These are phyloP conservation scores for Choristoneura fumiferana DNA, from an alignment of 1,140 invertebrate species.

Conservation along the genomic window DNA sequence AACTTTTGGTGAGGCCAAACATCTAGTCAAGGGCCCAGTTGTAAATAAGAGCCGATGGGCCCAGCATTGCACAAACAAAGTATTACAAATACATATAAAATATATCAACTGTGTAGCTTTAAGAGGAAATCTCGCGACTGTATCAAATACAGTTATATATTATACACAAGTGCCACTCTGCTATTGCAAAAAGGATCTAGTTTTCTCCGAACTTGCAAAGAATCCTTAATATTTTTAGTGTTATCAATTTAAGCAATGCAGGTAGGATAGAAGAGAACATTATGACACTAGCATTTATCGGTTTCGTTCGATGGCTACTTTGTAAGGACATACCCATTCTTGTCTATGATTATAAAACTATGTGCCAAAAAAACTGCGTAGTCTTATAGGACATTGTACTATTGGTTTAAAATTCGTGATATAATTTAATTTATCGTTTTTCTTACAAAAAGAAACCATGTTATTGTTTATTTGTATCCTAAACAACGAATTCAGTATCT, in stretches of 20 bases:
- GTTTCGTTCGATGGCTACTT: neutral
- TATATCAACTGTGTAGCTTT: slow-evolving; percentile 71
- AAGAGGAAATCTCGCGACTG: slow-evolving; percentile 63
- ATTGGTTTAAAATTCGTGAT: too few species aligned
- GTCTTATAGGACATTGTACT: too few species aligned
- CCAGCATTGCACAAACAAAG: slow-evolving; percentile 61
- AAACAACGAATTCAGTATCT: too few species aligned
- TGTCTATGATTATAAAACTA: too few species aligned
- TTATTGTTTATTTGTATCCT: too few species aligned
- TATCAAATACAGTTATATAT: slow-evolving; percentile 66
- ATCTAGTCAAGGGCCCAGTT: slow-evolving; percentile 52
- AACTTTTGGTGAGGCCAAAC: slow-evolving; percentile 29
- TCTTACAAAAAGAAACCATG: too few species aligned
- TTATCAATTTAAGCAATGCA: neutral
- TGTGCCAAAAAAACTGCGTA: too few species aligned
- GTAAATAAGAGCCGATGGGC: slow-evolving; percentile 40
- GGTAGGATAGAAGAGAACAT: slow-evolving; percentile 15
- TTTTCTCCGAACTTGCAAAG: slow-evolving; percentile 6
- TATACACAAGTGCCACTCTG: slow-evolving; percentile 57
- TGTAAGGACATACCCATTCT: neutral
- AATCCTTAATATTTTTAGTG: slow-evolving; percentile 17
- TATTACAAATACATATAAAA: slow-evolving; percentile 71
- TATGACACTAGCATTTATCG: neutral
- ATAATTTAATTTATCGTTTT: too few species aligned
- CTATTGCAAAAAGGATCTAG: slow-evolving; percentile 26